Evolutionary conservation across 1,140 invertebrate species (phyloP).

Genomic region (Solenopsis invicta): DNA sequence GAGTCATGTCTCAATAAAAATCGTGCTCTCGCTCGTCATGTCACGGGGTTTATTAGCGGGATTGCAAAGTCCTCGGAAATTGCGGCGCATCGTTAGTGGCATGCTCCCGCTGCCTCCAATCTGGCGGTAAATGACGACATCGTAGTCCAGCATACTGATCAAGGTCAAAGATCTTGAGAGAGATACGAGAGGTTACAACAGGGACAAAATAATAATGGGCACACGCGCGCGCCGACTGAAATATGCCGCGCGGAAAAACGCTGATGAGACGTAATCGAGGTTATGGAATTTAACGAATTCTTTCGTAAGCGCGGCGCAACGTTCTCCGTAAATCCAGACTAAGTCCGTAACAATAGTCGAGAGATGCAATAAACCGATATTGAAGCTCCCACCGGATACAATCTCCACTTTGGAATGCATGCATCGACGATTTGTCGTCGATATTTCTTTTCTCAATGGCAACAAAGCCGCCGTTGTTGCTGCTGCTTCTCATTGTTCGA

Average conservation of each 20-base stretch:
- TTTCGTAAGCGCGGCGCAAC: background rate
- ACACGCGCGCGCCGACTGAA: background rate
- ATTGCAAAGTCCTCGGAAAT: slow-evolving; percentile 65
- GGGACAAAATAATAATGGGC: slow-evolving; percentile 61
- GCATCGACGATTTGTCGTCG: slow-evolving; percentile 41
- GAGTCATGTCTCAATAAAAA: slow-evolving; percentile 63
- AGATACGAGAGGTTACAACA: slow-evolving; percentile 46
- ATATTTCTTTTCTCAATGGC: slow-evolving; percentile 12
- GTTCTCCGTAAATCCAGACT: background rate
- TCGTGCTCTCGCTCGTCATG: slow-evolving; percentile 65
- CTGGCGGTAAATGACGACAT: slow-evolving; percentile 70
- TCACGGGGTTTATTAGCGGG: slow-evolving; percentile 68
- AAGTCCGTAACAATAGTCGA: slow-evolving; percentile 22
- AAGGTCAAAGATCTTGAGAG: slow-evolving; percentile 66
- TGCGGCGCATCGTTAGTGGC: slow-evolving; percentile 63
- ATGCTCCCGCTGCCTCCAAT: slow-evolving; percentile 63
- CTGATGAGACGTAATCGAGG: slow-evolving; percentile 29
- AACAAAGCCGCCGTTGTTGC: background rate
- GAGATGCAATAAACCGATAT: slow-evolving; percentile 56
- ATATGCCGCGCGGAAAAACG: slow-evolving; percentile 20
- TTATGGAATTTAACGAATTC: slow-evolving; percentile 55
- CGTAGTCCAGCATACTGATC: slow-evolving; percentile 68
- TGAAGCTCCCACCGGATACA: background rate
- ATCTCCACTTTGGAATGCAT: slow-evolving; percentile 18
- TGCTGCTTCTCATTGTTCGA: background rate